These are phyloP conservation scores for Bradypodion ventrale DNA, from an alignment of 2,797 vertebrate species.

Conservation along the genomic window DNA sequence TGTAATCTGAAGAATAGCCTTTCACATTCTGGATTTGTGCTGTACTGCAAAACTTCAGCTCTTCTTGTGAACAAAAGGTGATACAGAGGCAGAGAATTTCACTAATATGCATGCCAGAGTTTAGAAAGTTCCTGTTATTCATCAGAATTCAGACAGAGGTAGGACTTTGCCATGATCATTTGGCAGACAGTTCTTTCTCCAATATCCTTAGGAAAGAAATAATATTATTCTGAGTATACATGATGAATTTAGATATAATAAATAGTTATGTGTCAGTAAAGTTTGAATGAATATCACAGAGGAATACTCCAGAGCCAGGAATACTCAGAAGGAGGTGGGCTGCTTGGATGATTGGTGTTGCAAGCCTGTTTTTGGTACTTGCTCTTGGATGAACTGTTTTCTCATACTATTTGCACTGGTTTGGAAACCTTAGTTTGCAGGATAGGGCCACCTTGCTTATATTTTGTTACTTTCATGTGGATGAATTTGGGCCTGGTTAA, in stretches of 20 bases:
- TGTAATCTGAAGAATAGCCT: too few species aligned
- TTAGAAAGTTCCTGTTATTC: neutral
- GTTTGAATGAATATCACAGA: constrained; percentile 21
- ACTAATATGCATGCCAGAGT: neutral
- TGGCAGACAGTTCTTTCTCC: neutral
- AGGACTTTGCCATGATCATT: neutral
- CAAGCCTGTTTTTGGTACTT: neutral
- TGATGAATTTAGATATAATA: neutral
- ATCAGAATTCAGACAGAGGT: neutral
- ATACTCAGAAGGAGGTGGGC: neutral
- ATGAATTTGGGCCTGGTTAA: neutral
- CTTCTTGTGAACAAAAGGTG: neutral
- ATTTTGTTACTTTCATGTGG: neutral
- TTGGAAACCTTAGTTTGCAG: neutral
- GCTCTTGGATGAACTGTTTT: neutral
- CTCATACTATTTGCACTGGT: neutral
- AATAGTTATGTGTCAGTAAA: neutral
- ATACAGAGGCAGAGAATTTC: neutral
- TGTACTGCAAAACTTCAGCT: neutral
- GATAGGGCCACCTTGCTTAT: neutral
- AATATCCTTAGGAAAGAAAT: neutral
- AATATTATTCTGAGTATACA: neutral
- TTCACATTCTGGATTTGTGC: too few species aligned
- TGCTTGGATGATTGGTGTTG: constrained; percentile 14
- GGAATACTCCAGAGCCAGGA: neutral